Conservation (phyloP, 1,140 invertebrate genomes). For the Monomorium pharaonis region DNA sequence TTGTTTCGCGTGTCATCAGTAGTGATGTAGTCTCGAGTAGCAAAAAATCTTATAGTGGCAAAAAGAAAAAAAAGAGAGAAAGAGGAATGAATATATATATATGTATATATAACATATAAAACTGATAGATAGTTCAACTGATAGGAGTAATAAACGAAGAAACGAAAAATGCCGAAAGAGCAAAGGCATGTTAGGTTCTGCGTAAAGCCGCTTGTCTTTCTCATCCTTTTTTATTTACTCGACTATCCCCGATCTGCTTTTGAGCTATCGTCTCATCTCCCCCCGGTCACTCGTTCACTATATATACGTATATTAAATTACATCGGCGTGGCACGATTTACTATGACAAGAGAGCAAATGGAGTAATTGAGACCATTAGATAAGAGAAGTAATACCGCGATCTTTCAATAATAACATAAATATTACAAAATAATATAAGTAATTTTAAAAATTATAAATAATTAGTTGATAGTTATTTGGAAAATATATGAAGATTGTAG, state of each 20-base stretch:
- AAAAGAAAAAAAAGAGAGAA: constrained; percentile 47
- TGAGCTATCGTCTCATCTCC: constrained; percentile 61
- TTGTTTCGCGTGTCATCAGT: constrained; percentile 22
- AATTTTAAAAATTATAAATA: background rate
- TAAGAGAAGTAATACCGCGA: background rate
- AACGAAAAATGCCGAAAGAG: constrained; percentile 66
- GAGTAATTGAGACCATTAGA: background rate
- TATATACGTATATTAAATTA: constrained; percentile 23
- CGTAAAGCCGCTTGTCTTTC: constrained; percentile 41
- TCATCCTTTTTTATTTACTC: constrained; percentile 43
- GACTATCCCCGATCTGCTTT: constrained; percentile 31
- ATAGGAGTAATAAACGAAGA: constrained; percentile 62
- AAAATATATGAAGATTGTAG: background rate
- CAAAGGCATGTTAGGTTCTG: constrained; percentile 59
- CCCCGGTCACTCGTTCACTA: constrained; percentile 53
- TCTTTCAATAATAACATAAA: background rate
- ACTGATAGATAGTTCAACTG: constrained; percentile 50
- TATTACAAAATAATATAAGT: background rate
- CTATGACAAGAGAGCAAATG: background rate
- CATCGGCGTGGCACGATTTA: constrained; percentile 34
- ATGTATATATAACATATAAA: constrained; percentile 22
- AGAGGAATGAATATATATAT: too few relatives aligned
- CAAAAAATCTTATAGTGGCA: constrained; percentile 51
- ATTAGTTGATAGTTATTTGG: background rate
- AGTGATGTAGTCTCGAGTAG: constrained; percentile 60